Evolutionary conservation across 2,113 vertebrate species (phyloP).

Genomic region (Oryzias celebensis): DNA sequence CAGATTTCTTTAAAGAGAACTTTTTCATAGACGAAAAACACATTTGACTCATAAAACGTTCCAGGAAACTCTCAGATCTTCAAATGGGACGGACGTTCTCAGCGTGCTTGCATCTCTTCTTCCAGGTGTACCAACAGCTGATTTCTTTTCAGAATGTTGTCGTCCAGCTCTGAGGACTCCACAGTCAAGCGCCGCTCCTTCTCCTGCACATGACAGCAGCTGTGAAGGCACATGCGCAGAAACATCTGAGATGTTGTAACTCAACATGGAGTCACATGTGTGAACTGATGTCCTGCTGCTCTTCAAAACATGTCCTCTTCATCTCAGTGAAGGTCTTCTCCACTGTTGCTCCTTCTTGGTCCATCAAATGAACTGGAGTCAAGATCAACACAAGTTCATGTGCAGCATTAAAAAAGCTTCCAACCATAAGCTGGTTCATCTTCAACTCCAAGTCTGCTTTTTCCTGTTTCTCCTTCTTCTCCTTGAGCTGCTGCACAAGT

Average conservation of each 20-base stretch:
- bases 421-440: not conserved
- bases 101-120: not conserved
- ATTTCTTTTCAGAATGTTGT: conserved; percentile 33
- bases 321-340: conserved; percentile 31
- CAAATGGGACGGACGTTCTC: too few species aligned
- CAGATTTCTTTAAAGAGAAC: too few species aligned
- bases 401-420: not conserved
- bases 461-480: conserved; percentile 31
- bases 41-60: too few species aligned
- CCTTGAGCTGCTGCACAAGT: conserved; percentile 51
- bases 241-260: too few species aligned
- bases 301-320: conserved; percentile 26
- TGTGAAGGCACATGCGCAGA: too few species aligned
- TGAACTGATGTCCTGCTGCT: conserved; percentile 30
- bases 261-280: conserved; percentile 34
- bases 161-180: conserved; percentile 40
- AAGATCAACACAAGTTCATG: conserved; percentile 24
- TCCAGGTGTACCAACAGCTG: conserved; percentile 32
- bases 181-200: conserved; percentile 27
- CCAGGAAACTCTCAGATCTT: too few species aligned
- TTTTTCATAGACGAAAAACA: too few species aligned
- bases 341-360: not conserved
- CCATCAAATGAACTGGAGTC: conserved; percentile 23
- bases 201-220: conserved; percentile 33
- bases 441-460: conserved; percentile 34